Evolutionary conservation across 2,888 invertebrate species (phyloP).

Genomic region (Cloeon dipterum): DNA sequence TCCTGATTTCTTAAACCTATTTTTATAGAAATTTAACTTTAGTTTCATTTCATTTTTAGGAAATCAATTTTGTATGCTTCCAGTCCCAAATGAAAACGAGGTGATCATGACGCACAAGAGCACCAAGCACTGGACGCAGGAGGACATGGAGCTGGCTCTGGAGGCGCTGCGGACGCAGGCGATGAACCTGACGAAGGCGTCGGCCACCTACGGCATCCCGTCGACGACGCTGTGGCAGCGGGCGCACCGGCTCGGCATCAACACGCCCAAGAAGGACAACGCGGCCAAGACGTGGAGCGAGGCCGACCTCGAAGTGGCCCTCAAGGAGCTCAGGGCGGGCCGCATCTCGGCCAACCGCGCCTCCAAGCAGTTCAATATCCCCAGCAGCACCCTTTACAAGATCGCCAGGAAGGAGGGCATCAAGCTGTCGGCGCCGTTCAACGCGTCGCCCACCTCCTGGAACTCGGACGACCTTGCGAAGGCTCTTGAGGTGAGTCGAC

Average conservation of each 20-base stretch:
- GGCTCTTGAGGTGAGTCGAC: slow-evolving; percentile 57
- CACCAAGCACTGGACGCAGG: slow-evolving; percentile 43
- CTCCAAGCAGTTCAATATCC: slow-evolving; percentile 63
- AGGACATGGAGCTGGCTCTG: slow-evolving; percentile 72
- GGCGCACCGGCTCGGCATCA: slow-evolving; percentile 62
- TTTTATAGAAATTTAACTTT: too few species aligned
- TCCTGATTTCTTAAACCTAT: too few species aligned
- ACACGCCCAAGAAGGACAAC: slow-evolving; percentile 77
- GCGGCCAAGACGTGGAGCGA: slow-evolving; percentile 74
- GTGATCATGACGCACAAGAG: neutral
- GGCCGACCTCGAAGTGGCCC: slow-evolving; percentile 54
- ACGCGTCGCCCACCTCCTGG: slow-evolving; percentile 76
- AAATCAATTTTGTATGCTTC: too few species aligned
- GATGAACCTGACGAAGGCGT: slow-evolving; percentile 75
- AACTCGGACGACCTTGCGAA: slow-evolving; percentile 61
- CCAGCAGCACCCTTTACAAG: slow-evolving; percentile 77
- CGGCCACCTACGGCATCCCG: slow-evolving; percentile 68
- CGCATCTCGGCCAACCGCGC: slow-evolving; percentile 79
- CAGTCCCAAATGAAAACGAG: too few species aligned
- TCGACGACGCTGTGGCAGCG: slow-evolving; percentile 81
- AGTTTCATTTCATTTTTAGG: too few species aligned
- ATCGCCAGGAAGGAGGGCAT: slow-evolving; percentile 78
- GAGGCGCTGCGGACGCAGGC: slow-evolving; percentile 66
- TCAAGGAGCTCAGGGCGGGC: slow-evolving; percentile 61
- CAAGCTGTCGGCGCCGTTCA: slow-evolving; percentile 69